A percentile compares a stretch with the other conserved stretches of the same genome.
Evolutionary conservation across 1,140 invertebrate species (phyloP).

Genomic region (Geopemphigus sp.): DNA sequence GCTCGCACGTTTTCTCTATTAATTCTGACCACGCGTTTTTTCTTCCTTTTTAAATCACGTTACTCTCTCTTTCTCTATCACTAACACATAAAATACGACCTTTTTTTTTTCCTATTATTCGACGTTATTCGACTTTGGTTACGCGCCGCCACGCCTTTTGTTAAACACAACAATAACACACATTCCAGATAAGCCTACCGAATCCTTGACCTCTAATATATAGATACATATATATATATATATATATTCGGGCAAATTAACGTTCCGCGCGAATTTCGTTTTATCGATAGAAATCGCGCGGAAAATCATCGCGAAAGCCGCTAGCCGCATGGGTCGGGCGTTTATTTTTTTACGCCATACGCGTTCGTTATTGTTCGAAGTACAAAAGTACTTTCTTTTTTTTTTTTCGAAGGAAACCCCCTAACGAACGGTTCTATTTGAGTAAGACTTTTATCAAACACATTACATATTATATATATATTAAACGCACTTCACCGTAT

Average conservation of each 20-base stretch:
- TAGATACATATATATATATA: neutral
- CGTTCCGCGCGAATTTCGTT: neutral
- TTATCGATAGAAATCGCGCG: constrained; percentile 14
- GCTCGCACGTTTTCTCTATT: too few species aligned
- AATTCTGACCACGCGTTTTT: neutral
- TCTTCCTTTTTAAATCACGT: constrained; percentile 6
- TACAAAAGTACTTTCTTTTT: neutral
- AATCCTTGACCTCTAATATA: neutral
- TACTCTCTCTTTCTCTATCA: neutral
- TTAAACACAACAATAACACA: constrained; percentile 28
- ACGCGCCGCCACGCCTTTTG: constrained; percentile 2
- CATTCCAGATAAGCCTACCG: constrained; percentile 27
- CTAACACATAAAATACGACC: neutral
- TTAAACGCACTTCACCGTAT: too few species aligned
- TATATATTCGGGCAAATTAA: constrained; percentile 7
- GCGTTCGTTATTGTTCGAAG: neutral
- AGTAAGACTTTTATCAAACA: neutral
- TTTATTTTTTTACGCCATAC: neutral
- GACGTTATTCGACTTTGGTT: neutral
- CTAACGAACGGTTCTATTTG: neutral
- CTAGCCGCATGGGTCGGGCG: neutral
- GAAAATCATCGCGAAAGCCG: neutral
- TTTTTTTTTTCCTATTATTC: constrained; percentile 30
- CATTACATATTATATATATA: neutral
- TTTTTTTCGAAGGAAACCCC: neutral